Base-by-base conservation (phyloP, 2,888 invertebrate species). In the Crematogaster levior region DNA sequence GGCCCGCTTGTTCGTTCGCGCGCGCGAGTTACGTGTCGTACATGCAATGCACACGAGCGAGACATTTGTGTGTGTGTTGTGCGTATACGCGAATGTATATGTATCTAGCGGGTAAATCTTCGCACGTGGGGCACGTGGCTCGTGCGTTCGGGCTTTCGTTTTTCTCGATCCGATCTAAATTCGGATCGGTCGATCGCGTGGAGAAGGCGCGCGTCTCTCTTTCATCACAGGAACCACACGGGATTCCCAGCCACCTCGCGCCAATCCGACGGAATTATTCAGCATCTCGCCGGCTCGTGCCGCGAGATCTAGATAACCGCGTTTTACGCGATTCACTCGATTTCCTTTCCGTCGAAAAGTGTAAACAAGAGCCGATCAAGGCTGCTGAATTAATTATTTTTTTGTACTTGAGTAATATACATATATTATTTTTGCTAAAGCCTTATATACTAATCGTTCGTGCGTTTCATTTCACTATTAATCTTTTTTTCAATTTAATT, bases 151-250 rank as follows among this genome's bases (percentile, higher is more conserved):
- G 60, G 87, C 88, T 85, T 83, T 81, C 89, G 84, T 86, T 90
- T 87, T 84, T 82, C 88, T 80, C 84, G 89, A 89, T 86, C 86
- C 86, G 92, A 93, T 93, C 93, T 93, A 91, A 93, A 93, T 93
- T 93, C 89, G 91, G 91, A 85, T 86, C 89, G 90, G 85, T 85
- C 90, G 91, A 91, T 90, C 88, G 83, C 84, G 86, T 30, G 53
- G 53, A 43, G 85, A 87, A 86, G 82, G 84, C 84, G 48, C 56
- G 34, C 70, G 86, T 85, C 86, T 88, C 88, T 87, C 86, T 87
- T 86, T 85, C 88, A 75, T 74, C 51, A 81, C 60, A 37, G 24
- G 53, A 73, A 72, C 27, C 74, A 21, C 58, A 53, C 61, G 37
- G 34, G 15, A 46, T 30, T 66, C 66, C 40, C n/a, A 21, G 9